phyloP scores from a whole-genome alignment of 1,140 invertebrate genomes.

The Stratiolaelaps scimitus region DNA sequence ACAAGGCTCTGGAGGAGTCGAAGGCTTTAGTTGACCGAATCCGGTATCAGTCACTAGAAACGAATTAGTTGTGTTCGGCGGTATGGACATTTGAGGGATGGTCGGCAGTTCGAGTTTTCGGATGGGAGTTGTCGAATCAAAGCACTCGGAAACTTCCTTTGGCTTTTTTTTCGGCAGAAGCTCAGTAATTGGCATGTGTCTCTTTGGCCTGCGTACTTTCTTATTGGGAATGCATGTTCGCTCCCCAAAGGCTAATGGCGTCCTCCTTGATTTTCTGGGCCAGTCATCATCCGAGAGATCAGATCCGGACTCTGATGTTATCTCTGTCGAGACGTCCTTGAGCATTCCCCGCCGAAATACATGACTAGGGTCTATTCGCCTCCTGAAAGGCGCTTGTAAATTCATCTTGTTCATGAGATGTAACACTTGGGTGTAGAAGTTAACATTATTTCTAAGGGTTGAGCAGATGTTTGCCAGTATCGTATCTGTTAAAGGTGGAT shows the following conservation, averaged over 20 bases:
- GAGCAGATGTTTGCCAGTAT: constrained; percentile 65
- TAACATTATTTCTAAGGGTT: constrained; percentile 56
- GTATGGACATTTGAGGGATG: not conserved
- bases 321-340: constrained; percentile 31
- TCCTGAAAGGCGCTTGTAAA: constrained; percentile 62
- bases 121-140: not conserved
- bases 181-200: not conserved
- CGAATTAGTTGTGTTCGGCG: not conserved
- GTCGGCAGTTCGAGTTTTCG: not conserved
- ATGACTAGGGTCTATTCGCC: constrained; percentile 33
- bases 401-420: constrained; percentile 95
- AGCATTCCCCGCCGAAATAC: constrained; percentile 38
- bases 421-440: constrained; percentile 70
- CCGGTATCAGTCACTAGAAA: not conserved
- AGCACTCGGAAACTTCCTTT: not conserved
- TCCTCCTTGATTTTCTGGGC: not conserved
- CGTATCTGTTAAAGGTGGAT: constrained; percentile 54
- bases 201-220: constrained; percentile 1
- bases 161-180: not conserved
- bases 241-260: not conserved
- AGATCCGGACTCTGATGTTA: constrained; percentile 27
- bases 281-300: constrained; percentile 22
- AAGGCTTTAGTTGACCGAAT: not conserved
- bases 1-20: not conserved
- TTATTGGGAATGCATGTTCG: not conserved